Base-by-base conservation (phyloP, 64 coral and sea anemone genomes). In the Acropora yongei region DNA sequence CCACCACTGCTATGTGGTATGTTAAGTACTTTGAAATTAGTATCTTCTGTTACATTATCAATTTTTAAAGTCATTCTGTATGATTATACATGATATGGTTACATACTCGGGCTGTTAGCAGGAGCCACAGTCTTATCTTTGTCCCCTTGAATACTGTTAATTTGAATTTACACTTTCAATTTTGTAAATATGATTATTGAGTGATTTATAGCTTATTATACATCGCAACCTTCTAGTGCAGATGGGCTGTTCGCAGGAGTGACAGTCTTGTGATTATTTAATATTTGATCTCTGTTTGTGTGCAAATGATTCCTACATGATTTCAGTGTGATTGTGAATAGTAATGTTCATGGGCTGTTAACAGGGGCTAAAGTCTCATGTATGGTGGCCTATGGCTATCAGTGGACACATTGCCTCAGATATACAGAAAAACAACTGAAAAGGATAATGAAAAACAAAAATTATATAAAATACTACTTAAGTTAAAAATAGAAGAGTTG, bases 331-430 rank as follows among this genome's bases (percentile, higher is more conserved):
- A 53, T 53, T 53, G 50, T 53, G 1, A 53, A 53, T 53, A 53
- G 50, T 53, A 53, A 53, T 53, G 50, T 53, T 53, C 50, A 53
- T 53, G 50, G 51, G 51, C 51, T 55, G 51, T 55, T 0, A 55
- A 9, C 51, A 55, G 51, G 51, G 51, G 51, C 51, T 5, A 55
- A 5, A 55, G 51, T 55, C 51, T 55, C 51, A 55, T 55, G 51
- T 1, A 74, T 74, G 30, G n/a, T 74, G 71, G 71, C 71, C 20
- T 41, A 74, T 74, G 30, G 71, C 71, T 74, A 74, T 74, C 71
- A 74, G 6, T 74, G 51, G 51, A 55, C 5, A 55, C 5, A 55
- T 55, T 55, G 3, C 51, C 51, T 55, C 1, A 55, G 51, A 74
- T 8, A 20, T 40, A 39, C 18, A 8, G 39, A 0, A 74, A 74